Evolutionary conservation across 2,113 vertebrate species (phyloP), one percentile per base, ranked within the genome.

Genomic region (Falcunculus frontatus): DNA sequence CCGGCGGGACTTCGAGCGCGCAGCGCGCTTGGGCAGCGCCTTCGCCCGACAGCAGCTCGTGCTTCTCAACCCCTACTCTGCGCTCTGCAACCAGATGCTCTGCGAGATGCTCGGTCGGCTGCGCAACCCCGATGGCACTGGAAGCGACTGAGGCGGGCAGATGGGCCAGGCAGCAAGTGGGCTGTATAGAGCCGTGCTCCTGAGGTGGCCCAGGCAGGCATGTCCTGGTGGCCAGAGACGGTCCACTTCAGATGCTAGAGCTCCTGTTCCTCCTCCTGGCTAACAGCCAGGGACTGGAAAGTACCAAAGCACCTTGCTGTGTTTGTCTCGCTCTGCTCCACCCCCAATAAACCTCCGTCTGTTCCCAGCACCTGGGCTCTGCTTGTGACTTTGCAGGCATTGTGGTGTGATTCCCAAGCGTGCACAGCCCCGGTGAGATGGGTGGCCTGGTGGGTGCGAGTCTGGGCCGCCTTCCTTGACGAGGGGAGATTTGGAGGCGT

Each of bases 81-180:
- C 99, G 3, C 98, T 99, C 60, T 99, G 99, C 98, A 99, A 99
- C 97, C 98, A 98, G 88, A 99, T 99, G 99, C 98, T 99, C 84
- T 93, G 97, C 0, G 98, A 99, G 90, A 98, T 99, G 94, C 97
- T 99, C 95, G 93, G 96, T 67, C 98, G 98, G 78, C 96, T 99
- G 59, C 97, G 97, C 42, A 97, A 98, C 79, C 98, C 98, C 4
- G 53, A 96, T 0, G 14, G 84, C 46, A 4, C 59, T 4, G 33
- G 25, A 7, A 65, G 47, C 19, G 50, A 70, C 9, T 94, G 81
- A 93, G 52, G 7, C 0, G 8, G 63, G 25, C 70, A 27, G 50
- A 6, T 0, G 17, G 29, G 56, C 27, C 29, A 2, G 19, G 64
- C n/a, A 11, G 64, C 3, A 17, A 5, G 26, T 4, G 73, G 13